phyloP scores from a whole-genome alignment of 2,888 invertebrate species.

The Athalia rosae region DNA sequence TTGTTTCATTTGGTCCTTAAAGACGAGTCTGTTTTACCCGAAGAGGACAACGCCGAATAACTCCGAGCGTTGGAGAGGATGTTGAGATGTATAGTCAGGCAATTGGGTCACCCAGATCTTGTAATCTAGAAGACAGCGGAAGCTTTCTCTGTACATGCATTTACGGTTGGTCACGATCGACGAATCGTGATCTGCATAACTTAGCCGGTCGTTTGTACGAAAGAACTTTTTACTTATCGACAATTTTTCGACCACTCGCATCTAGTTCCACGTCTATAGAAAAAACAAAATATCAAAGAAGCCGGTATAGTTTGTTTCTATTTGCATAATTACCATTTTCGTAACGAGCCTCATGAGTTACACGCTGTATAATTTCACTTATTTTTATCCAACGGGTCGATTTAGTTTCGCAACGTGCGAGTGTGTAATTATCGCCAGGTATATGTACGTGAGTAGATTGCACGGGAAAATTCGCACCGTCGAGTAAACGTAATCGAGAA shows the following conservation, averaged over 20 bases:
- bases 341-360: too few species aligned
- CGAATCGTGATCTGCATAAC: conserved; percentile 41
- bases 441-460: too few species aligned
- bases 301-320: too few species aligned
- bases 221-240: conserved; percentile 15
- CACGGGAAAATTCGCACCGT: too few species aligned
- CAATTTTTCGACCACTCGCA: background rate
- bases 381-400: too few species aligned
- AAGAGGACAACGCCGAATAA: conserved; percentile 13
- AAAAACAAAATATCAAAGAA: too few species aligned
- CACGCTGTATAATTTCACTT: too few species aligned
- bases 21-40: background rate
- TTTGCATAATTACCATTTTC: too few species aligned
- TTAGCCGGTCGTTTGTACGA: background rate
- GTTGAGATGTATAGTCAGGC: conserved; percentile 55
- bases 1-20: background rate
- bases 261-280: too few species aligned
- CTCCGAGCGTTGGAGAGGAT: conserved; percentile 26
- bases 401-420: too few species aligned
- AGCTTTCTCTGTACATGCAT: conserved; percentile 63
- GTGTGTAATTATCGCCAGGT: too few species aligned
- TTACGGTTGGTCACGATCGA: conserved; percentile 39
- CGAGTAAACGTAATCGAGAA: background rate
- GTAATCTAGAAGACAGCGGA: conserved; percentile 63
- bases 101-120: conserved; percentile 72